Base-by-base conservation (phyloP, 1,140 invertebrate species). In the Reticulitermes speratus region DNA sequence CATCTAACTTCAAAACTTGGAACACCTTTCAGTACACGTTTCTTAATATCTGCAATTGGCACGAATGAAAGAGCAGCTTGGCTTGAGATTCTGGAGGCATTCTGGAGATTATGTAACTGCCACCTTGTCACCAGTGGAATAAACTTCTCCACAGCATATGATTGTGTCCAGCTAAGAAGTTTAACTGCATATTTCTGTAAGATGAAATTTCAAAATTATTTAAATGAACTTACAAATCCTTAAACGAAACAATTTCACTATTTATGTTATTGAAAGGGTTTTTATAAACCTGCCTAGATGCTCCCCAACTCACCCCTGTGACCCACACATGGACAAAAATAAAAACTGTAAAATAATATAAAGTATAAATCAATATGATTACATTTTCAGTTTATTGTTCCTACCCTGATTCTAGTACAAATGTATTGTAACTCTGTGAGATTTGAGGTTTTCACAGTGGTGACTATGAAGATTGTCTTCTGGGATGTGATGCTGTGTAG, bases 121-220 rank as follows among this genome's bases (percentile, higher is more conserved):
- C 95, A 96, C 83, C 96, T 92, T 3, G 95, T 96, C 9, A 96
- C 89, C 23, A 97, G 89, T 0, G 96, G 95, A 85, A 97, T 92
- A 87, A 96, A 94, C 90, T 97, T 97, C 88, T 95, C 93, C 86
- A 96, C 94, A 75, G 94, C 93, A 89, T 97, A 96, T 44, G 94
- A 92, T 89, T 94, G 93, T n/a, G 94, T 93, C 96, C 96, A 97
- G 86, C 92, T 91, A 75, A 97, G 89, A 88, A 94, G 93, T 85
- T 91, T 91, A 0, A 91, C 91, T 90, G 96, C 94, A 88, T 96
- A 93, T 89, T 93, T 93, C 94, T 95, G 88, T 85, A 92, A 92
- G 87, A 87, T 87, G 88, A 88, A 86, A 59, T 84, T 85, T 86
- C 48, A 86, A 32, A 86, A 32, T 11, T 59, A 75, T 82, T 52